Base-by-base conservation (phyloP, 2,797 vertebrate species). In the Catamblyrhynchus diadema region DNA sequence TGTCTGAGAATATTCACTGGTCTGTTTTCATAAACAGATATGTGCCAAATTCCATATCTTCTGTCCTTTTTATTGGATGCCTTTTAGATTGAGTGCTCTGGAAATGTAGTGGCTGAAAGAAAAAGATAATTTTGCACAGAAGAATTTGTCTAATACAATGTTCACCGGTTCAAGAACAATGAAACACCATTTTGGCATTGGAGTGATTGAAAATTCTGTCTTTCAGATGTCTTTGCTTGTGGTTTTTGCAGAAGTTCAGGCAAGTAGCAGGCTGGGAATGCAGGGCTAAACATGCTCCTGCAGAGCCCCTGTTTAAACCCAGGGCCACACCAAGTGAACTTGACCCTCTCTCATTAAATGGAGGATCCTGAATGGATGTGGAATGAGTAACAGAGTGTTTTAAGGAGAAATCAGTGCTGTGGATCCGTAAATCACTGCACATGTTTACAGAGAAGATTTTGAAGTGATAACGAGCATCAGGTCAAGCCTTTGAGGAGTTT, bases 11-110 rank as follows among this genome's bases (percentile, higher is more conserved):
- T 90, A 84, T 67, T 86, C 82, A 72, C 77, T 79, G 82, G 66
- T 67, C 66, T 91, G 80, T 84, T 95, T 90, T 94, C 89, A 93
- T 94, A 93, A 94, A 79, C 56, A 91, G 73, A 73, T 84, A 93
- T 8, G 66, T 79, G 89, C 85, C 92, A 94, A 90, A 87, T 77
- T 93, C 80, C 73, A 93, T 94, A 90, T 96, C 89, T 93, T 66
- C 60, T 3, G 3, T 75, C 73, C 62, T 94, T 88, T 87, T 94
- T 94, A 79, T 93, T 91, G 80, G 89, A 81, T 12, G 62, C 56
- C 48, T 95, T 60, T 89, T 93, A 90, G 92, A 96, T 39, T 87
- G 77, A 94, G 82, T 70, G 56, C 47, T 88, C 70, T 0, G 5
- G 77, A 96, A 93, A 91, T 51, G 56, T 12, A 74, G 69, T 32